Evolutionary conservation across 2,888 invertebrate species (phyloP).

Genomic region (Caenorhabditis virilis): DNA sequence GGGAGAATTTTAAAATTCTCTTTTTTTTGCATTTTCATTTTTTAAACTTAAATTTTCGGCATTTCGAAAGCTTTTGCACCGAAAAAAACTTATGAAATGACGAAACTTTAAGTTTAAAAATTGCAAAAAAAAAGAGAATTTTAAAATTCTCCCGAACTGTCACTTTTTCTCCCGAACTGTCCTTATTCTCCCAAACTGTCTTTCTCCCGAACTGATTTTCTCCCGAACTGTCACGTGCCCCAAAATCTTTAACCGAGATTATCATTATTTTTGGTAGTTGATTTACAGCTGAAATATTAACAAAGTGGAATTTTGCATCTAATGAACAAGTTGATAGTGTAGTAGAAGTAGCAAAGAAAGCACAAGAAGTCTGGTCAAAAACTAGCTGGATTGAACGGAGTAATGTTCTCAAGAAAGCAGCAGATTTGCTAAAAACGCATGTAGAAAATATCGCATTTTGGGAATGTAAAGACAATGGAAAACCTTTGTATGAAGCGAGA

Average conservation of each 20-base stretch:
- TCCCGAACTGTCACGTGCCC: no score
- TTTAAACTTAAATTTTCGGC: no score
- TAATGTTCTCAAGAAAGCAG: slow-evolving; percentile 53
- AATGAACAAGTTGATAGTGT: slow-evolving; percentile 32
- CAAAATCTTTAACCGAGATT: no score
- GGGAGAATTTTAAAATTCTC: no score
- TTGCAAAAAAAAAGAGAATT: neutral
- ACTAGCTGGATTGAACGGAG: slow-evolving; percentile 51
- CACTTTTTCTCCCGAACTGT: no score
- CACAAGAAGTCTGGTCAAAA: slow-evolving; percentile 38
- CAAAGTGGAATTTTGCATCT: slow-evolving; percentile 30
- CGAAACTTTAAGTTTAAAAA: neutral
- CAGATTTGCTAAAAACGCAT: slow-evolving; percentile 66
- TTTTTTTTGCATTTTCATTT: no score
- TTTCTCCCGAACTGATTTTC: no score
- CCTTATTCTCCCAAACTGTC: no score
- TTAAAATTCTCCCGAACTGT: no score
- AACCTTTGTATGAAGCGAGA: slow-evolving; percentile 74
- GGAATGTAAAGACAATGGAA: slow-evolving; percentile 73
- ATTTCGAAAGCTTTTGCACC: no score
- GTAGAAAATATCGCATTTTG: slow-evolving; percentile 69
- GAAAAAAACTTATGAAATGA: no score
- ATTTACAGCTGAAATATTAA: slow-evolving; percentile 9
- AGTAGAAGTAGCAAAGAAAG: slow-evolving; percentile 30
- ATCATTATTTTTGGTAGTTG: neutral